phyloP scores from a whole-genome alignment of 2,113 vertebrate genomes.

The Acinonyx jubatus region DNA sequence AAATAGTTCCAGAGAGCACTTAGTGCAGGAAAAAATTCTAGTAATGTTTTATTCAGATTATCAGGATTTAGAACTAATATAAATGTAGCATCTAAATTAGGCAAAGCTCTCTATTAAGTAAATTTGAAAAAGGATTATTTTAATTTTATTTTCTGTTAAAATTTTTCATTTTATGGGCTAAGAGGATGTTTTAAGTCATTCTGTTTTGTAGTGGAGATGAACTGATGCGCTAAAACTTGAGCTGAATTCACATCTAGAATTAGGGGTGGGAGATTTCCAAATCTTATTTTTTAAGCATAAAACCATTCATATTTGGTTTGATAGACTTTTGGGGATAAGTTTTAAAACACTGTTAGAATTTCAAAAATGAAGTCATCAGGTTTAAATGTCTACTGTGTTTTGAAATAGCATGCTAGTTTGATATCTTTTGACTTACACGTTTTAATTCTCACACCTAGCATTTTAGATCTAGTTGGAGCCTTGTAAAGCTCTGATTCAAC shows the following conservation, averaged over 20 bases:
- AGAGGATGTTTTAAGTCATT: conserved; percentile 28
- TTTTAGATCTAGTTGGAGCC: neutral
- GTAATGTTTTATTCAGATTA: conserved; percentile 20
- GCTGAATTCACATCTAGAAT: conserved; percentile 19
- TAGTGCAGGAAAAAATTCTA: neutral
- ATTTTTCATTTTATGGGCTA: neutral
- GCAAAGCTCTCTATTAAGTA: neutral
- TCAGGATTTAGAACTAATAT: conserved; percentile 10
- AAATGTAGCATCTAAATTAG: neutral
- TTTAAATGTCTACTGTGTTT: neutral
- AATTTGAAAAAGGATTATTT: neutral
- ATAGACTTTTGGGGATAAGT: neutral
- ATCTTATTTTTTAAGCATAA: neutral
- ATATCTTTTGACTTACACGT: neutral
- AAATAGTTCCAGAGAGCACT: neutral
- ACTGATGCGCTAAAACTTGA: neutral
- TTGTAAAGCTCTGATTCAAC: neutral
- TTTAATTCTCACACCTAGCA: neutral
- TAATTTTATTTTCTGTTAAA: conserved; percentile 25
- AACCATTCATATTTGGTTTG: conserved; percentile 11
- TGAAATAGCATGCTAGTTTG: neutral
- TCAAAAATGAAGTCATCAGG: neutral
- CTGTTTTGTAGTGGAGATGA: conserved; percentile 23
- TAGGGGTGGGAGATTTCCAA: conserved; percentile 6
- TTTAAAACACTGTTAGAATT: conserved; percentile 2